These are phyloP conservation scores for Nanger granti DNA, from an alignment of 2,113 vertebrate species.

Conservation along the genomic window DNA sequence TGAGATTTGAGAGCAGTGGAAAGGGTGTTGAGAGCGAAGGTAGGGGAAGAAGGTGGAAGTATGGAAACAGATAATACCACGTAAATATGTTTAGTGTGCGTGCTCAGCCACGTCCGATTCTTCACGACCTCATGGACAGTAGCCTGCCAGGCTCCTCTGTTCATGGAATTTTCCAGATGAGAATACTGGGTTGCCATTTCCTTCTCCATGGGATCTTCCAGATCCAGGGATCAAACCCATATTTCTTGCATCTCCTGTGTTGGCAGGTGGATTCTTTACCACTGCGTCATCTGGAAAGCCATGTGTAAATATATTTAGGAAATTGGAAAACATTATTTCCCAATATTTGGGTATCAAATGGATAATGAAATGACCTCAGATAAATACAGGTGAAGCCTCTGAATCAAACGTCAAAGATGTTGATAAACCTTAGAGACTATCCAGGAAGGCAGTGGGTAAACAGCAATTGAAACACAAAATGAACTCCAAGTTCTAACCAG, in stretches of 20 bases:
- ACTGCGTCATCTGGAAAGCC: neutral
- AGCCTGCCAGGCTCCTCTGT: neutral
- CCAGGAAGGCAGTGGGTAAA: neutral
- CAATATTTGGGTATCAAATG: neutral
- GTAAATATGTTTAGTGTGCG: accelerated
- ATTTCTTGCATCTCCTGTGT: neutral
- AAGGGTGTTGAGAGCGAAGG: neutral
- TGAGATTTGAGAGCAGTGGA: neutral
- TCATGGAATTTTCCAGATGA: neutral
- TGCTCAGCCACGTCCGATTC: neutral
- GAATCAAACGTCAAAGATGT: neutral
- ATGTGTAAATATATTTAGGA: neutral
- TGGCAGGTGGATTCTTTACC: neutral
- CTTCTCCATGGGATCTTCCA: neutral
- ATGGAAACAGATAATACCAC: neutral
- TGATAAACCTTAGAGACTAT: neutral
- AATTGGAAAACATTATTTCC: neutral
- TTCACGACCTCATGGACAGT: neutral
- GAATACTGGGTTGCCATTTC: neutral
- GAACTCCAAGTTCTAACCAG: neutral
- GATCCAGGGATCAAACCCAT: neutral
- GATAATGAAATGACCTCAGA: neutral
- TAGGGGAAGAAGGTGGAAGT: neutral
- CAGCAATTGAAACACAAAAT: neutral
- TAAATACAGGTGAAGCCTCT: neutral